Evolutionary conservation across 2,888 invertebrate species (phyloP), one percentile per base, ranked within the genome.

Genomic region (Sialis fuliginosa): DNA sequence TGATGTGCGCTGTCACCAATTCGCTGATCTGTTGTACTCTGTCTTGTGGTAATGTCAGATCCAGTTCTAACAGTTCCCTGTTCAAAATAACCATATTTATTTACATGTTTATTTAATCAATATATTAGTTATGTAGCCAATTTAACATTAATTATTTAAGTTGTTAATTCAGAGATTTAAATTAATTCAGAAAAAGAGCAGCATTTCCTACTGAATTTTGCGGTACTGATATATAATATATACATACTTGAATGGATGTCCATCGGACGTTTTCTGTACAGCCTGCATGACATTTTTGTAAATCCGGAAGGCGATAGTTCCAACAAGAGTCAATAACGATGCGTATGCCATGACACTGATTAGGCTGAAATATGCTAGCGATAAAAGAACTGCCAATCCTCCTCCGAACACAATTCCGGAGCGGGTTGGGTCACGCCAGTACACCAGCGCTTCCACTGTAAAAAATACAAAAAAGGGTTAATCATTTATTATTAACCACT

Each of bases 371-470:
- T 85, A 87, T 62, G 92, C 87, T 68, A 98, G 80, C 60, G 95
- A 89, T 67, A 96, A 74, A 60, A 97, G 81, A 61, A 90, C 77
- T 60, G 84, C 77, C 62, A 97, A 75, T 56, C 88, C 82, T 56
- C 82, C 81, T 62, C 90, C 93, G 66, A 97, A 90, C 54, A 92
- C 92, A 59, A 84, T 79, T 56, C 91, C 97, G 54, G 92, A 89
- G 69, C 87, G 90, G 71, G 86, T 89, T 57, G 91, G 85, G 71
- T 90, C 87, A 56, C 95, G 82, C 97, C 97, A 98, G 75, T 97
- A 96, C 67, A 98, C 85, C 67, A 97, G 75, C 62, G 91, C 88
- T 69, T 90, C 85, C 78, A 90, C 90, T 90, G 74, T 6, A 78
- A 77, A 56, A 54, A 58, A 58, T 60, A 60, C 52, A 53, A 52